phyloP scores from a whole-genome alignment of 2,888 invertebrate species.

The Eumerus sabulonum region DNA sequence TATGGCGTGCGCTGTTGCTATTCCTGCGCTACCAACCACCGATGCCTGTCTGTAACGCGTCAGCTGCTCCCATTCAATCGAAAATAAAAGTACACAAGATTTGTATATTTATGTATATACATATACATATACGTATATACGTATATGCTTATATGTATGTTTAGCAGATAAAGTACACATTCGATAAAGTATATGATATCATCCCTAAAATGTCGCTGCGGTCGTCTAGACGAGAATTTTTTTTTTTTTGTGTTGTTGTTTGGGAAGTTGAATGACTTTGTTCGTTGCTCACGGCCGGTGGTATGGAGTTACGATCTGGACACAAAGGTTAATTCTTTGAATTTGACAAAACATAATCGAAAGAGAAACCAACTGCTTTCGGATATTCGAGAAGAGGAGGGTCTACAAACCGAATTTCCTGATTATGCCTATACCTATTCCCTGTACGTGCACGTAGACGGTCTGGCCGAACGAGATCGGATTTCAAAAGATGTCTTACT shows the following conservation, averaged over 20 bases:
- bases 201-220: conserved; percentile 58
- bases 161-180: background rate
- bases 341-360: conserved; percentile 51
- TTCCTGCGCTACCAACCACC: background rate
- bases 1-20: background rate
- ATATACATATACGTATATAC: conserved; percentile 14
- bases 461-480: conserved; percentile 28
- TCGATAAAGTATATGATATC: conserved; percentile 20
- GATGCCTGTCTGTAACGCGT: conserved; percentile 48
- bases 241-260: conserved; percentile 33
- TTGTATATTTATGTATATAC: conserved; percentile 25
- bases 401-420: conserved; percentile 57
- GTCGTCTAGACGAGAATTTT: conserved; percentile 63
- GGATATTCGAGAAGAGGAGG: conserved; percentile 15
- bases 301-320: conserved; percentile 31
- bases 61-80: conserved; percentile 56
- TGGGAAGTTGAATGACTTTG: conserved; percentile 62
- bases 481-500: conserved; percentile 53
- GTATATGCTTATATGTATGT: conserved; percentile 2
- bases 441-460: background rate
- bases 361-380: conserved; percentile 1
- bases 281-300: conserved; percentile 46
- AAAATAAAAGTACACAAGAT: conserved; percentile 40
- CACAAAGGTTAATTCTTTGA: conserved; percentile 43
- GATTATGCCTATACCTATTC: conserved; percentile 42